phyloP scores from a whole-genome alignment of 2,888 invertebrate genomes.

The Campaea margaritaria region DNA sequence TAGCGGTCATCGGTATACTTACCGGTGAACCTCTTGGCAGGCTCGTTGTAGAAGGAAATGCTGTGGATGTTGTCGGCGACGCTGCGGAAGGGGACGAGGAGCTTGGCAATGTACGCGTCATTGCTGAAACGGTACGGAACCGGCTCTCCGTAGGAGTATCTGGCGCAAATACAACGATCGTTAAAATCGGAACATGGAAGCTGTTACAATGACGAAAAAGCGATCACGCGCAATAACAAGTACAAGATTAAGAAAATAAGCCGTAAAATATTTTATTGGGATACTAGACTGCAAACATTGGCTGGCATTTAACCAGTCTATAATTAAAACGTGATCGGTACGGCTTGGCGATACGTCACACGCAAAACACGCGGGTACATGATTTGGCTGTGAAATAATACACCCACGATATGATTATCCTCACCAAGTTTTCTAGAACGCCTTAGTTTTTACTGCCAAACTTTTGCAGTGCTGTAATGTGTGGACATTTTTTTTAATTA shows the following conservation, averaged over 20 bases:
- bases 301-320: constrained; percentile 79
- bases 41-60: constrained; percentile 88
- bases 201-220: constrained; percentile 18
- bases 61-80: constrained; percentile 86
- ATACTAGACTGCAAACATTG: constrained; percentile 63
- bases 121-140: constrained; percentile 87
- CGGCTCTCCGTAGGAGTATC: constrained; percentile 82
- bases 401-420: constrained; percentile 62
- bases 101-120: constrained; percentile 90
- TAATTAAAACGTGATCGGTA: constrained; percentile 68
- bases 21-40: constrained; percentile 89
- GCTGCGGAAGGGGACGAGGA: constrained; percentile 87
- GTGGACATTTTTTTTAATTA: constrained; percentile 38
- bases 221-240: constrained; percentile 30
- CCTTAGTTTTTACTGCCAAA: constrained; percentile 46
- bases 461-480: constrained; percentile 41
- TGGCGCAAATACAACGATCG: constrained; percentile 51
- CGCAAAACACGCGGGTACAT: constrained; percentile 53
- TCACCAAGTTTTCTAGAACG: constrained; percentile 33
- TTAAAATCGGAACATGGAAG: constrained; percentile 21
- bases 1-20: constrained; percentile 52
- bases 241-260: constrained; percentile 58
- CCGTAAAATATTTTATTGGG: constrained; percentile 66
- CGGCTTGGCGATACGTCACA: constrained; percentile 57
- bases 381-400: constrained; percentile 67